Base-by-base conservation (phyloP, 1,140 invertebrate species). In the Halictus rubicundus region DNA sequence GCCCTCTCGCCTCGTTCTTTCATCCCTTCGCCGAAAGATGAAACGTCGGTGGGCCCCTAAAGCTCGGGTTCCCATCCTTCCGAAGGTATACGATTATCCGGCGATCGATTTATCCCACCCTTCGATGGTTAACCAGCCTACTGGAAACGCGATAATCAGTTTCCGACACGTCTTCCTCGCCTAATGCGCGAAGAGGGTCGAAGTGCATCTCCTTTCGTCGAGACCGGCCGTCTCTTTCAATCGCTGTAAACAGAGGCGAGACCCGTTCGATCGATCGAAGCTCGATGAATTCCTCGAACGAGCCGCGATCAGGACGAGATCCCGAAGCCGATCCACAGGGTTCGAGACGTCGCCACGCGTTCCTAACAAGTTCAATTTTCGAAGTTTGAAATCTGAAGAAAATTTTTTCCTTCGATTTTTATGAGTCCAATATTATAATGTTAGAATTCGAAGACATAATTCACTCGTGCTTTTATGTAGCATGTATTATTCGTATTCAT, bases 91-190 rank as follows among this genome's bases (percentile, higher is more conserved):
- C 64, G 73, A 68, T 75, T 46, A 42, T 57, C 63, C 46, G 23
- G 4, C 72, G 61, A 75, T 75, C 72, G 72, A 75, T 75, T 75
- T 42, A n/a, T 27, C 64, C 49, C 10, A 16, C 61, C 32, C 32
- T 37, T 19, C 16, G 64, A 57, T 42, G 73, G 64, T 68, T 75
- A 75, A 57, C 64, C 73, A 75, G 37, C 73, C 49, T 75, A 39
- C 73, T 75, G 73, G 73, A 75, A 75, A 68, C 49, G 73, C 73
- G 73, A 75, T 75, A 68, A 75, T 75, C 73, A 75, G 49, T 27
- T 54, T 21, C 64, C 46, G 49, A 75, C 73, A 75, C 73, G 64
- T 75, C 73, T 68, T 68, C n/a, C 60, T 37, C 49, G 37, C 49
- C 49, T 66, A 75, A 75, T 57, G 64, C 63, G 68, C 73, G 37